A percentile compares a stretch with the other conserved stretches of the same genome.
Evolutionary conservation across 2,888 invertebrate species (phyloP).

Genomic region (Scelioninae gen. 1): DNA sequence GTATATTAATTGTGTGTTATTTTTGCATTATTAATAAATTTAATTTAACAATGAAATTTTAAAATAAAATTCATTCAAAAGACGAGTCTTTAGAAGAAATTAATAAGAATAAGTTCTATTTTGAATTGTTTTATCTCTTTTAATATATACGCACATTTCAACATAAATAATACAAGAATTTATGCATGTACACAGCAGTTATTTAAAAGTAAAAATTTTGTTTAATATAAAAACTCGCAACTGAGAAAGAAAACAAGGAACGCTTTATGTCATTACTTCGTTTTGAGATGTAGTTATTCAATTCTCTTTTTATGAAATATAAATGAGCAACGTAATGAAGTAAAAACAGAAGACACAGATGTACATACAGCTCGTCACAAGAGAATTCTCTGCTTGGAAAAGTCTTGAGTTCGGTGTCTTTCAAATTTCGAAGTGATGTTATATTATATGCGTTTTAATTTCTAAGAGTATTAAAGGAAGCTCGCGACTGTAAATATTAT

Average conservation of each 20-base stretch:
- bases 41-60: too few species aligned
- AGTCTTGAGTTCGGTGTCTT: constrained; percentile 9
- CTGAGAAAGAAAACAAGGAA: not conserved
- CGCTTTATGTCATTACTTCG: constrained; percentile 19
- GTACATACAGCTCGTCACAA: constrained; percentile 26
- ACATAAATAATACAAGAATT: not conserved
- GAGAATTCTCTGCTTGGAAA: constrained; percentile 4
- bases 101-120: too few species aligned
- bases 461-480: not conserved
- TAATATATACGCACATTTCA: too few species aligned
- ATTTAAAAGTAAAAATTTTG: not conserved
- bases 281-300: constrained; percentile 22
- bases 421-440: constrained; percentile 9
- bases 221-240: constrained; percentile 8
- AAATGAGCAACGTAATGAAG: constrained; percentile 32
- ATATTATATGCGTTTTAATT: constrained; percentile 14
- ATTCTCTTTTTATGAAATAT: constrained; percentile 27
- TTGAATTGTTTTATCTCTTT: too few species aligned
- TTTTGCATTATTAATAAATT: too few species aligned
- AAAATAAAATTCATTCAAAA: too few species aligned
- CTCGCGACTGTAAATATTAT: too few species aligned
- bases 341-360: constrained; percentile 26
- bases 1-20: too few species aligned
- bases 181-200: not conserved
- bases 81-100: too few species aligned